Base-by-base conservation (phyloP, 2,888 invertebrate species). In the Ashinkailepas kermadecensis region DNA sequence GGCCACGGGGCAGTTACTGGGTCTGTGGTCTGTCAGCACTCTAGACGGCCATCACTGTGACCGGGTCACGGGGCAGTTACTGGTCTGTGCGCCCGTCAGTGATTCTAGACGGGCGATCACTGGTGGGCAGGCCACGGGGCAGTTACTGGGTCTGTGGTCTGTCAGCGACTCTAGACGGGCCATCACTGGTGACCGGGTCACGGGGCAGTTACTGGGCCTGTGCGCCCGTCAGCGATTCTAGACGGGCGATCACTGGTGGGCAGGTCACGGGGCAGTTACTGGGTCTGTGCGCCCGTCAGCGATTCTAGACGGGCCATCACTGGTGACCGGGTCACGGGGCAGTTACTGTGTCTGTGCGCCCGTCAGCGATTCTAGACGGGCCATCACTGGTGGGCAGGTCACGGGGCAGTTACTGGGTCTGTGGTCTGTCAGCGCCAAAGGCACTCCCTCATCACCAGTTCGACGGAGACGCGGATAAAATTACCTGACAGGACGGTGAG, bases 21-120 rank as follows among this genome's bases (percentile, higher is more conserved):
- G 58, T 57, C 79, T 79, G 79, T 13, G 79, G 23, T 58, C 79
- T 1, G 79, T 79, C 79, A 79, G 13, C 58, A 79, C 58, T 58
- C 79, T 58, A 79, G 79, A n/a, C 79, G 79, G 79, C n/a, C 0
- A 79, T 79, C 58, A 79, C 79, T 79, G 58, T 6, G 54, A 1
- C 3, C 15, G 15, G 59, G 59, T 11, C 59, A 59, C 25, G 9
- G 70, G 15, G 70, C 11, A 39, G 23, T 65, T 23, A 65, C 8
- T 65, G 65, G 23, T 9, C 23, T 23, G 13, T 6, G 10, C 3
- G 23, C 8, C 13, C 0, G 8, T 15, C n/a, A 10, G 8, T 8
- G 8, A n/a, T 0, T 8, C n/a, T 15, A 65, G n/a, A 9, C 65
- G n/a, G 7, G 15, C 1, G 18, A 62, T 18, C 62, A 62, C 62